Evolutionary conservation across 2,113 vertebrate species (phyloP), one percentile per base, ranked within the genome.

Genomic region (Crotalus helleri): DNA sequence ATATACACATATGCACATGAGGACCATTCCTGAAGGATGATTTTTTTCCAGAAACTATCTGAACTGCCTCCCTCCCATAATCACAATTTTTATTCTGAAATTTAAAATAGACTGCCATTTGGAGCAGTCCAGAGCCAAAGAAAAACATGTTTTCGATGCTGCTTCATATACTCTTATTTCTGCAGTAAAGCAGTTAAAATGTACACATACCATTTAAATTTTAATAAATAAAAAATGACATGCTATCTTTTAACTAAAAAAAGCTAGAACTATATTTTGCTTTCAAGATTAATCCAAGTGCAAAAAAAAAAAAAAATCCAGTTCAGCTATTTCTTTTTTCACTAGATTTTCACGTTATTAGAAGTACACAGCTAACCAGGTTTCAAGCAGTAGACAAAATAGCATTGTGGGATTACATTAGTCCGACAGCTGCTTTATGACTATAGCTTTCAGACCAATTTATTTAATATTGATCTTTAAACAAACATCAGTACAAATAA

Each of bases 381-480:
- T 98, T 98, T 98, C 97, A 96, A 96, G 97, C 97, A 97, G 97
- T 97, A 98, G 98, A 98, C 98, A 98, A 98, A 98, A 98, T 96
- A 98, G 98, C 97, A 98, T 98, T 98, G 98, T 98, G 98, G 98
- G 98, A 98, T 98, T 98, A 98, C 97, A 98, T 98, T 98, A 98
- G 97, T 98, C 97, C 94, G 93, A 98, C 98, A 98, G 98, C 98
- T 98, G 98, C 97, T 98, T 98, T 98, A 98, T 98, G 98, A 98
- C 97, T 98, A 97, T 97, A 98, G 98, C 98, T 98, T 98, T 98
- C 98, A 98, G 98, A 98, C 98, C 98, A 98, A 98, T 98, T 98
- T 98, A 98, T 98, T 98, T 98, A 98, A 98, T 98, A 98, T 98
- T 98, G 98, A 98, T 98, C 98, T 98, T 98, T 98, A 98, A 98